These are phyloP conservation scores for Junonia oenone DNA, from an alignment of 2,888 invertebrate genomes.

Conservation along the genomic window DNA sequence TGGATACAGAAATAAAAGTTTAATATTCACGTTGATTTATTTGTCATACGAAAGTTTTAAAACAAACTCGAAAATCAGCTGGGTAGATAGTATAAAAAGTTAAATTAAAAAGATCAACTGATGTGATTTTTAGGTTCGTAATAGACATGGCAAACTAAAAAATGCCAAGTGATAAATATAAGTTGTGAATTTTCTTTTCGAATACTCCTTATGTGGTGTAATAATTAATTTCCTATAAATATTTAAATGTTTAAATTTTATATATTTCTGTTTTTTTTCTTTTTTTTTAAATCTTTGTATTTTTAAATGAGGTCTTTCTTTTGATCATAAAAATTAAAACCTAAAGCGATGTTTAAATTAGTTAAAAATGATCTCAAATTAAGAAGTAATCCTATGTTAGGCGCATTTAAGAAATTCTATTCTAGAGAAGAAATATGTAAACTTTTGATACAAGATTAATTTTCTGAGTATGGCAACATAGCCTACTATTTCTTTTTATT, in stretches of 20 bases:
- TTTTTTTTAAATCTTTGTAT: neutral
- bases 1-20: too few relatives aligned
- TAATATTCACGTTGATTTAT: too few relatives aligned
- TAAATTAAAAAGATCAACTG: neutral
- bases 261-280: neutral
- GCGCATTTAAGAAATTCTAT: too few relatives aligned
- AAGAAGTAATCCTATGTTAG: too few relatives aligned
- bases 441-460: neutral
- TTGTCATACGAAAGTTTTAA: too few relatives aligned
- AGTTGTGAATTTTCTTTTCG: neutral
- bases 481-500: neutral
- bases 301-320: neutral
- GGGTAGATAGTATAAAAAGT: too few relatives aligned
- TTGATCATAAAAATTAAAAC: too few relatives aligned
- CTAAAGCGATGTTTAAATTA: neutral
- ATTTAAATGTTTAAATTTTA: too few relatives aligned
- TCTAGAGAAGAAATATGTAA: neutral
- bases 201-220: neutral
- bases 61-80: too few relatives aligned
- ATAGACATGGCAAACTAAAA: neutral
- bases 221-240: neutral
- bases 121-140: neutral
- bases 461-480: neutral
- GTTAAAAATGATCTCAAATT: neutral
- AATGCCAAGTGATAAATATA: neutral